Evolutionary conservation across 2,888 invertebrate genomes (phyloP).

Genomic region (Polydrusus tereticollis): DNA sequence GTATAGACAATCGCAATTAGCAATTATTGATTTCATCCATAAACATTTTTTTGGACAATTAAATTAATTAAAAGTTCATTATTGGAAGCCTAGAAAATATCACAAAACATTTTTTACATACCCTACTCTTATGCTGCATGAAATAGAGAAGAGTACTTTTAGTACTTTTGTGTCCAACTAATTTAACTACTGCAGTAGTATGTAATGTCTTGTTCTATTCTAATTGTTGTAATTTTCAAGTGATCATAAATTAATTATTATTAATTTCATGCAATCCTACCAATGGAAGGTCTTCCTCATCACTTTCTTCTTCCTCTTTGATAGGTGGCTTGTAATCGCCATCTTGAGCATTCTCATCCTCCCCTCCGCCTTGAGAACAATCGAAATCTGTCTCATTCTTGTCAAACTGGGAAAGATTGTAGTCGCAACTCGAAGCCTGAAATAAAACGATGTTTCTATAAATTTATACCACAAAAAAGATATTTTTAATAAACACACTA

Average conservation of each 20-base stretch:
- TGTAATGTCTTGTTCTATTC: constrained; percentile 10
- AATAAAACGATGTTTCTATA: background rate
- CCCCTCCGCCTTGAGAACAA: constrained; percentile 57
- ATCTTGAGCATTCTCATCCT: constrained; percentile 51
- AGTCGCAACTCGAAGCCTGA: constrained; percentile 72
- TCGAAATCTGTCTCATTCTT: constrained; percentile 67
- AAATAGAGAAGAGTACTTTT: constrained; percentile 17
- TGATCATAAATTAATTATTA: no score
- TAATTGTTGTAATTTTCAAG: no score
- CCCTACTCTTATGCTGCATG: constrained; percentile 42
- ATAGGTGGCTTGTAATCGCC: constrained; percentile 51
- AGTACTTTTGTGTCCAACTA: no score
- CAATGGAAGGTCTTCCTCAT: constrained; percentile 83
- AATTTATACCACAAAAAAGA: background rate
- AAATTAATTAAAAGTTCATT: no score
- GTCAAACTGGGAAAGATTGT: constrained; percentile 77
- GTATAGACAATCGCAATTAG: no score
- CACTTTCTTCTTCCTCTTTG: constrained; percentile 69
- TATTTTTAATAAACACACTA: no score
- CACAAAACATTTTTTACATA: constrained; percentile 13
- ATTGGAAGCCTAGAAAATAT: no score
- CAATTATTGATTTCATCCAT: no score
- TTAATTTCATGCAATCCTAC: no score
- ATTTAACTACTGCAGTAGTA: no score
- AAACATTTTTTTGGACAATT: no score